phyloP scores from a whole-genome alignment of 1,140 invertebrate species.

The Mercenaria mercenaria region DNA sequence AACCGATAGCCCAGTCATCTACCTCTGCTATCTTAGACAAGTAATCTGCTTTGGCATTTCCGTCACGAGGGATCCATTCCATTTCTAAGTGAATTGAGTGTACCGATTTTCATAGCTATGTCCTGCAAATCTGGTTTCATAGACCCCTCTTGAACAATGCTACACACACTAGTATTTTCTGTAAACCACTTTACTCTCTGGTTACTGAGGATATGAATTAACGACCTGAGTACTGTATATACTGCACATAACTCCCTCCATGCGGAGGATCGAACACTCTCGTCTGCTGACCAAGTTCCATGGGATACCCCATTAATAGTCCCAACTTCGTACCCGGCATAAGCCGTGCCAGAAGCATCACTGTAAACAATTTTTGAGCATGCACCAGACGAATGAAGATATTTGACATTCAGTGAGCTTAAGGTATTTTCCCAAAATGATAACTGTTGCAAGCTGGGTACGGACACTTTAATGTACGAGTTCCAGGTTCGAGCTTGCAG shows the following conservation, averaged over 20 bases:
- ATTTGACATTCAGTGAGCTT: not conserved
- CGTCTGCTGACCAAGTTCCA: conserved; percentile 13
- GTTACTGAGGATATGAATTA: not conserved
- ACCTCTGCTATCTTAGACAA: conserved; percentile 25
- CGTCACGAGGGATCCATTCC: conserved; percentile 3
- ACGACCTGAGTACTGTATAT: not conserved
- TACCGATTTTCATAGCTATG: conserved; percentile 7
- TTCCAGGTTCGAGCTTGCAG: not conserved
- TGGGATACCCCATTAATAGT: conserved; percentile 49
- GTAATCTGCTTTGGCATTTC: conserved; percentile 19
- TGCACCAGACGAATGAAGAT: not conserved
- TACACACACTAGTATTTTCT: conserved; percentile 11
- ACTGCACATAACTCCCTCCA: conserved; percentile 15
- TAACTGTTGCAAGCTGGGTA: not conserved
- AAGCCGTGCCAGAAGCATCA: conserved; percentile 23
- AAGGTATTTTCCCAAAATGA: conserved; percentile 13
- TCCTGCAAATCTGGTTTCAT: conserved; percentile 40
- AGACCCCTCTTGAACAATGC: conserved; percentile 6
- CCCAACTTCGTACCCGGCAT: conserved; percentile 42
- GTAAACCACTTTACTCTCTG: conserved; percentile 36
- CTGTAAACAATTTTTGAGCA: conserved; percentile 16
- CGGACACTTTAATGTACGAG: conserved; percentile 20
- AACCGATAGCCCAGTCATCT: conserved; percentile 19
- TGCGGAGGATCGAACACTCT: conserved; percentile 4
- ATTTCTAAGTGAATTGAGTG: conserved; percentile 31